Evolutionary conservation across 2,888 invertebrate genomes (phyloP).

Genomic region (Trypoxylon attenuatum): DNA sequence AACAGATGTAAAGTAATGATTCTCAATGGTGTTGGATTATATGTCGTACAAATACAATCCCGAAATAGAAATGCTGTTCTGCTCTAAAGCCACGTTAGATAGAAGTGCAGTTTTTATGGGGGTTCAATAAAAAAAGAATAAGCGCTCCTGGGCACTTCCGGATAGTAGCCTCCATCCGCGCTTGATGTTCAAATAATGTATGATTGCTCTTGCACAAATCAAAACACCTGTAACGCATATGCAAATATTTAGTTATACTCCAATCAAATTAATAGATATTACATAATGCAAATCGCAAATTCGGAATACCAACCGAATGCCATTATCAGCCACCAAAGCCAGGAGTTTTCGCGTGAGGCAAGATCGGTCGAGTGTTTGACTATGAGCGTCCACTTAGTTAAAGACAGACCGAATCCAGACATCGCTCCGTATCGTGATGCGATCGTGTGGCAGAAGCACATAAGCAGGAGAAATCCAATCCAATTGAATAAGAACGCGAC

Average conservation of each 20-base stretch:
- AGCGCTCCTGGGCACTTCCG: slow-evolving; percentile 89
- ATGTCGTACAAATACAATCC: slow-evolving; percentile 63
- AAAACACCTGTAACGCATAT: slow-evolving; percentile 80
- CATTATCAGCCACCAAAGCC: slow-evolving; percentile 96
- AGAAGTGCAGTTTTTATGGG: slow-evolving; percentile 47
- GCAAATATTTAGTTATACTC: not conserved
- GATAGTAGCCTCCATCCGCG: slow-evolving; percentile 91
- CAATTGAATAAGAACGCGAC: slow-evolving; percentile 97
- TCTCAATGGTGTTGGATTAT: slow-evolving; percentile 50
- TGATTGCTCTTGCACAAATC: slow-evolving; percentile 90
- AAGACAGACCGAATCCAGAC: slow-evolving; percentile 93
- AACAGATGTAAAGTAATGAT: slow-evolving; percentile 49
- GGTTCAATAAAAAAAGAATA: slow-evolving; percentile 88
- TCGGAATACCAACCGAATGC: slow-evolving; percentile 81
- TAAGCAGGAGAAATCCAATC: slow-evolving; percentile 93
- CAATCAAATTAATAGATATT: slow-evolving; percentile 2
- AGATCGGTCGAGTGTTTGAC: slow-evolving; percentile 93
- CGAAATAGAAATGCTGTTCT: slow-evolving; percentile 67
- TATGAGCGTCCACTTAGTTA: slow-evolving; percentile 96
- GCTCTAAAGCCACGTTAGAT: slow-evolving; percentile 60
- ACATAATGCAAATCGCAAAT: not conserved
- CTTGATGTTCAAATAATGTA: slow-evolving; percentile 92
- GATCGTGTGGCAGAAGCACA: slow-evolving; percentile 96
- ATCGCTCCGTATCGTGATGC: slow-evolving; percentile 94
- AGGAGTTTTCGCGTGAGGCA: slow-evolving; percentile 90